A percentile compares a stretch with the other conserved stretches of the same genome.
Conservation (phyloP, 2,113 vertebrate species). For the Calypte anna region DNA sequence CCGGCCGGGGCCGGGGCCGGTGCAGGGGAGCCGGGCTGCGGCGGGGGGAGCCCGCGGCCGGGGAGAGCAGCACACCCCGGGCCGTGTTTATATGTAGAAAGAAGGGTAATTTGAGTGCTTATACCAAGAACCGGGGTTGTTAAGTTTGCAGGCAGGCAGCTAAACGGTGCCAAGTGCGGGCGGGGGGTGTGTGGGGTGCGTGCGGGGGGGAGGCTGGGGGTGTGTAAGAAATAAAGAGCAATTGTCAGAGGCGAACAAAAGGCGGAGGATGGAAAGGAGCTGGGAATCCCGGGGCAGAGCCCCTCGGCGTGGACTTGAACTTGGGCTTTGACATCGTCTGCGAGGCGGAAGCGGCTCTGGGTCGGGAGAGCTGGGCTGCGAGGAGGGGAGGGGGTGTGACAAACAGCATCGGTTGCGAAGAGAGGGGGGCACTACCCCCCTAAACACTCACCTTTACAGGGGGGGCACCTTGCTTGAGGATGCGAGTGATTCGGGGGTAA, state of each 20-base stretch:
- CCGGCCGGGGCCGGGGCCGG: not conserved
- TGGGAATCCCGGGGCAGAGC: slow-evolving; percentile 66
- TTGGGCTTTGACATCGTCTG: slow-evolving; percentile 75
- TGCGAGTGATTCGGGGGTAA: not conserved
- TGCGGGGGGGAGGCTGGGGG: slow-evolving; percentile 26
- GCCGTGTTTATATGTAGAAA: slow-evolving; percentile 64
- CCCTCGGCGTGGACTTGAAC: slow-evolving; percentile 82
- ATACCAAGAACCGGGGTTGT: slow-evolving; percentile 61
- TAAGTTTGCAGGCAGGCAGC: slow-evolving; percentile 75
- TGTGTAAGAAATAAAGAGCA: slow-evolving; percentile 72
- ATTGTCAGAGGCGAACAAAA: slow-evolving; percentile 81
- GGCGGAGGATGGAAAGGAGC: slow-evolving; percentile 70
- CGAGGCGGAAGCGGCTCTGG: slow-evolving; percentile 45
- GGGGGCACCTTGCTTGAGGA: not conserved
- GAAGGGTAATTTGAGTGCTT: slow-evolving; percentile 73
- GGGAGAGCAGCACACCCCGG: slow-evolving; percentile 24
- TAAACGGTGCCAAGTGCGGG: slow-evolving; percentile 74
- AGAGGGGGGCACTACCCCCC: not conserved
- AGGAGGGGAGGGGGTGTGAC: not conserved
- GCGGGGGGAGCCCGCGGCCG: not conserved
- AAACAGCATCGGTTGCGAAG: not conserved
- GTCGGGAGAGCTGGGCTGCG: not conserved
- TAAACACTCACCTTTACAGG: not conserved
- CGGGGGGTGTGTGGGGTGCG: slow-evolving; percentile 43
- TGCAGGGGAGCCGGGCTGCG: not conserved